phyloP scores from a whole-genome alignment of 1,140 invertebrate genomes.

The Drosophila ficusphila region DNA sequence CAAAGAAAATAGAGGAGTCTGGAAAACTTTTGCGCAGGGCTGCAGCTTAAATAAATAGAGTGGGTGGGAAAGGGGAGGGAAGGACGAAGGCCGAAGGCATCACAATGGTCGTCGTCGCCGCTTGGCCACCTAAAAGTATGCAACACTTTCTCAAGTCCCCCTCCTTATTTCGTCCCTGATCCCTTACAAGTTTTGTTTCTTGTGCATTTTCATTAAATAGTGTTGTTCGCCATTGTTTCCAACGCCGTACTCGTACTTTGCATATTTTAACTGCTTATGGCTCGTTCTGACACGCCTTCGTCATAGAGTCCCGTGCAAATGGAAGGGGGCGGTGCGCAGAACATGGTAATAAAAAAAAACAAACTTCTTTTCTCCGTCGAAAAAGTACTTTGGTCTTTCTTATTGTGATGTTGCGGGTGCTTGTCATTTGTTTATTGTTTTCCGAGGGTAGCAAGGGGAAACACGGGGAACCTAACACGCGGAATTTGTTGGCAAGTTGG shows the following conservation, averaged over 20 bases:
- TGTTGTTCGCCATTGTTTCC: conserved; percentile 50
- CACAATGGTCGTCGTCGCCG: conserved; percentile 31
- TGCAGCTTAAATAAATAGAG: conserved; percentile 68
- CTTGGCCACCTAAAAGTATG: conserved; percentile 63
- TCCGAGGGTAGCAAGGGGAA: neutral
- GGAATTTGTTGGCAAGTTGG: neutral
- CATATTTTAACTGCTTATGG: conserved; percentile 69
- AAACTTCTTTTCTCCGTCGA: conserved; percentile 45
- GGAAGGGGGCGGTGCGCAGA: conserved; percentile 12
- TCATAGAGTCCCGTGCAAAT: neutral
- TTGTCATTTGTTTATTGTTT: conserved; percentile 62
- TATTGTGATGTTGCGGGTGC: conserved; percentile 48
- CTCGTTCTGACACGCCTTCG: conserved; percentile 25
- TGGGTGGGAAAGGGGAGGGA: neutral
- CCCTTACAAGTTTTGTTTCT: conserved; percentile 53
- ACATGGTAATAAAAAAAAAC: conserved; percentile 75
- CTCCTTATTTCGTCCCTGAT: conserved; percentile 5
- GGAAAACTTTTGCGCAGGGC: conserved; percentile 45
- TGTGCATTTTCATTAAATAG: conserved; percentile 74
- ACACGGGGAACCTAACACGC: neutral
- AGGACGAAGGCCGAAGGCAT: conserved; percentile 22
- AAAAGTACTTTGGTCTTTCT: conserved; percentile 68
- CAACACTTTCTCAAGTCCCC: conserved; percentile 68
- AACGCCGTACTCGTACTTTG: conserved; percentile 59
- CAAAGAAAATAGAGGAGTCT: conserved; percentile 57